Evolutionary conservation across 2,888 invertebrate genomes (phyloP), one percentile per base, ranked within the genome.

Genomic region (Drosophila eohydei): DNA sequence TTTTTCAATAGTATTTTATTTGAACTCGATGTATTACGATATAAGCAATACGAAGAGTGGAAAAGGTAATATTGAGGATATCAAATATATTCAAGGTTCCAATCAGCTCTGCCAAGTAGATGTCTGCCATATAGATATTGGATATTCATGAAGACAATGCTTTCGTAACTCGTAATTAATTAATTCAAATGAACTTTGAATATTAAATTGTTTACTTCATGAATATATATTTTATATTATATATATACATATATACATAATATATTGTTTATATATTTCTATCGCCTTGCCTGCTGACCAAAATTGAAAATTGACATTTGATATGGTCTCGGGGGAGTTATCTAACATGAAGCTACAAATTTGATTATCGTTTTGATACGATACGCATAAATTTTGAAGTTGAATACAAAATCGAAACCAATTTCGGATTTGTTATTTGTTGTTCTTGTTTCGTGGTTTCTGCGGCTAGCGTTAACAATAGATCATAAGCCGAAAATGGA

Each of bases 401-500:
- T 77, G 52, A 77, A 71, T 46, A 50, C 12, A 16, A 57, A 54
- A 57, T 64, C 51, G 52, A 68, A 80, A 65, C 78, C 59, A 67
- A 81, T 58, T 74, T 73, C 41, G 41, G 57, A 46, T 51, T 48
- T 28, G 11, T 16, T 34, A 5, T 51, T 50, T 50, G 32, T 14
- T 38, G 16, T 65, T 51, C 34, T 51, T 21, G 26, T 68, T 68
- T 65, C 34, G 60, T 50, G 52, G 72, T 67, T 66, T 59, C 51
- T 62, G 62, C 38, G 71, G 88, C 74, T 62, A 64, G 74, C 71
- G 60, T 43, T 71, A 65, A 82, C 83, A 88, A 88, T 80, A 80
- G 83, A 85, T 85, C 80, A 80, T 67, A 64, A 65, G 67, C 64
- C 83, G 65, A 87, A 88, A 81, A 83, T 87, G 89, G 89, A 70